These are phyloP conservation scores for Paracanthobrama guichenoti DNA, from an alignment of 2,113 vertebrate genomes.

Conservation along the genomic window DNA sequence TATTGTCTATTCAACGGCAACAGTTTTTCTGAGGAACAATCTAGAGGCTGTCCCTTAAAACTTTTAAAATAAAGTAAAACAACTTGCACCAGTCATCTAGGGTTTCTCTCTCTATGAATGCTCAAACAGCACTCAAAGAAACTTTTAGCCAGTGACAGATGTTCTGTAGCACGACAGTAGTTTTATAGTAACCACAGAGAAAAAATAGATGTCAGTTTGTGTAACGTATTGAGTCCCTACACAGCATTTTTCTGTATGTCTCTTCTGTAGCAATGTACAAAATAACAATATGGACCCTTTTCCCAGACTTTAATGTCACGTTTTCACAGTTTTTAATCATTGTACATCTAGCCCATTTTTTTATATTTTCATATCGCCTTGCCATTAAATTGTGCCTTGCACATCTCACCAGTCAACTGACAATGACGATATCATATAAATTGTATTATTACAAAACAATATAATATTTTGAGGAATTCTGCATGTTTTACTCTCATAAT, in stretches of 20 bases:
- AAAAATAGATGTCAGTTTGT: background rate
- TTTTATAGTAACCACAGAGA: background rate
- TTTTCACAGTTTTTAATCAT: no score
- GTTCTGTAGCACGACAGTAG: background rate
- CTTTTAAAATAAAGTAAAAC: conserved; percentile 1
- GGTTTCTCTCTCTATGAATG: background rate
- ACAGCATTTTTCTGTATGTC: background rate
- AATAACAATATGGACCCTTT: background rate
- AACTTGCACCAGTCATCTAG: background rate
- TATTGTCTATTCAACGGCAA: background rate
- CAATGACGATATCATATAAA: no score
- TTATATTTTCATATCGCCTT: background rate
- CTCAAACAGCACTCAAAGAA: background rate
- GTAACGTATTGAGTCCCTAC: background rate
- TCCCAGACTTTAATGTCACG: background rate
- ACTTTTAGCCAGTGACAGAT: background rate
- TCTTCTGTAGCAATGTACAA: background rate
- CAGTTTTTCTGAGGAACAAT: background rate
- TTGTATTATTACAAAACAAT: no score
- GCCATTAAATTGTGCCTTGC: no score
- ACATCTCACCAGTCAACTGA: no score
- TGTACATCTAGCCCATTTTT: background rate
- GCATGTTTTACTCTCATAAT: no score
- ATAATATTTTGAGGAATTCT: no score
- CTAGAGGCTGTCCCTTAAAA: background rate